Percentiles rank a stretch among this genome's conserved stretches.
Conservation (phyloP, 2,888 invertebrate species). For the Apodemia duryi region DNA sequence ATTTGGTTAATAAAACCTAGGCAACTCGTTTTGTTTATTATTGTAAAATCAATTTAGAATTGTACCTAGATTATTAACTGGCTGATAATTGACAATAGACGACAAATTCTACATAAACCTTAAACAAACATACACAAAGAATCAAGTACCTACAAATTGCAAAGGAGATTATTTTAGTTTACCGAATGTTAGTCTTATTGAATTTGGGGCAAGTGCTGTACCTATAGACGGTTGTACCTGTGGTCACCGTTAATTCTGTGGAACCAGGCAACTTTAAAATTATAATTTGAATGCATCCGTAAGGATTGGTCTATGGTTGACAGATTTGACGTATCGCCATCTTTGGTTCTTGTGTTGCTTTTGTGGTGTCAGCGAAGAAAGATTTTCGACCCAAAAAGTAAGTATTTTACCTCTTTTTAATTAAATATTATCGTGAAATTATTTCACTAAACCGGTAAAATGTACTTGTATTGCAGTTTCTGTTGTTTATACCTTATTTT, state of each 20-base stretch:
- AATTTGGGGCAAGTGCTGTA: constrained; percentile 13
- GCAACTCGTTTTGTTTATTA: too few relatives aligned
- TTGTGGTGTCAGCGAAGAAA: constrained; percentile 14
- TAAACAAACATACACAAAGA: too few relatives aligned
- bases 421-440: neutral
- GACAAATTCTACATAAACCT: too few relatives aligned
- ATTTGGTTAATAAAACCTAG: too few relatives aligned
- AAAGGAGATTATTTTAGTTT: too few relatives aligned
- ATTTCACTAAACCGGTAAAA: neutral
- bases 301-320: constrained; percentile 20
- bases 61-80: too few relatives aligned
- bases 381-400: constrained; percentile 9
- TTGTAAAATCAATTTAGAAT: too few relatives aligned
- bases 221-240: constrained; percentile 14
- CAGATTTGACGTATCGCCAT: constrained; percentile 22
- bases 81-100: too few relatives aligned
- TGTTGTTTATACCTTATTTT: constrained; percentile 4
- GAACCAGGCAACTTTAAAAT: constrained; percentile 14
- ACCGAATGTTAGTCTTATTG: too few relatives aligned
- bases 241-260: constrained; percentile 5
- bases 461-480: constrained; percentile 3
- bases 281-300: constrained; percentile 20
- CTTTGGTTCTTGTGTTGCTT: too few relatives aligned
- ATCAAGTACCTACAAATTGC: too few relatives aligned
- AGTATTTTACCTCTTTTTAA: constrained; percentile 6